A percentile compares a stretch with the other conserved stretches of the same genome.
These are phyloP conservation scores for Anguilla anguilla DNA, from an alignment of 2,797 vertebrate genomes.

Conservation along the genomic window DNA sequence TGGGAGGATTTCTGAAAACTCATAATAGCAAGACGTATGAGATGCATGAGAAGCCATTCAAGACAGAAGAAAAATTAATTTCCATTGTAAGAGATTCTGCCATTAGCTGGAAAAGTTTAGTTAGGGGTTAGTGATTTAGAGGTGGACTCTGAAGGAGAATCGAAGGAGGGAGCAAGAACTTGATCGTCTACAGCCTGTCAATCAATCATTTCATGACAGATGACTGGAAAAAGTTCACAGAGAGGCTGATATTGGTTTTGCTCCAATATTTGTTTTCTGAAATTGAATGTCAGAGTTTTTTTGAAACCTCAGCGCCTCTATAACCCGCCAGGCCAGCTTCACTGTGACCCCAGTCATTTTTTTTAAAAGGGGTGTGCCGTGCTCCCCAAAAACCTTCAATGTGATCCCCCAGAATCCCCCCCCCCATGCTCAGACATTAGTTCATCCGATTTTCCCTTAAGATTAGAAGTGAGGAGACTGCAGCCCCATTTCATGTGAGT, in stretches of 20 bases:
- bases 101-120: not conserved
- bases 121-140: not conserved
- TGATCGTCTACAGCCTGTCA: too few species aligned
- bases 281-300: not conserved
- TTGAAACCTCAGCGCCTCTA: not conserved
- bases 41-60: not conserved
- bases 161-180: not conserved
- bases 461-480: not conserved
- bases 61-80: not conserved
- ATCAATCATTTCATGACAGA: too few species aligned
- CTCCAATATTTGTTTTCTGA: not conserved
- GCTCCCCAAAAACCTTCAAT: not conserved
- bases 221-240: too few species aligned
- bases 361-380: not conserved
- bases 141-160: not conserved
- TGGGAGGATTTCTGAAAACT: not conserved
- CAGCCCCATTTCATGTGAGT: not conserved
- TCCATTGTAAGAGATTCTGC: not conserved
- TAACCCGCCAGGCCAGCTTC: too few species aligned
- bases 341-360: too few species aligned
- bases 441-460: not conserved
- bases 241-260: not conserved
- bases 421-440: not conserved
- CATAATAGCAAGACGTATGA: not conserved
- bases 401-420: not conserved